A percentile compares a stretch with the other conserved stretches of the same genome.
Conservation (phyloP, 2,888 invertebrate species). For the Calliphora vomitoria region DNA sequence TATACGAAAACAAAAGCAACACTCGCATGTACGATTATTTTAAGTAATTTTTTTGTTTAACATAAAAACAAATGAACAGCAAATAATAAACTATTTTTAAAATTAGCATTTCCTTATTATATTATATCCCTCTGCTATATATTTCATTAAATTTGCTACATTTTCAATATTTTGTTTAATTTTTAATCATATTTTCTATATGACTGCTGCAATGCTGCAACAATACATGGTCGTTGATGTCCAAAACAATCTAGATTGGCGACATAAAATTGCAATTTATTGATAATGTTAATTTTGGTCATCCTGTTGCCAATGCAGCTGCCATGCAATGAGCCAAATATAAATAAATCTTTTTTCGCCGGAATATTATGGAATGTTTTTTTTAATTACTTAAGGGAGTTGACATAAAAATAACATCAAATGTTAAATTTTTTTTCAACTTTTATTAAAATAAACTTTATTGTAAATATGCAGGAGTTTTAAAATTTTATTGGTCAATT, state of each 20-base stretch:
- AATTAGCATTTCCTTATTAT: too few relatives aligned
- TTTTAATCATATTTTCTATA: neutral
- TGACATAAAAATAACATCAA: conserved; percentile 16
- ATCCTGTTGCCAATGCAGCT: conserved; percentile 57
- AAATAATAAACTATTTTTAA: too few relatives aligned
- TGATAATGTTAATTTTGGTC: conserved; percentile 72
- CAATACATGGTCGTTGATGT: neutral
- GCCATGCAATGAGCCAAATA: conserved; percentile 1
- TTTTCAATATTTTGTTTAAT: neutral
- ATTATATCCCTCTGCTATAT: neutral
- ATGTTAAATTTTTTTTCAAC: conserved; percentile 22
- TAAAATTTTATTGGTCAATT: conserved; percentile 25
- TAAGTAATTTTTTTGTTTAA: too few relatives aligned
- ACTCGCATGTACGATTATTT: too few relatives aligned
- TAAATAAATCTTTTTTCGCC: conserved; percentile 50
- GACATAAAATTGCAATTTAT: conserved; percentile 67
- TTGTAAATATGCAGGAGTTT: neutral
- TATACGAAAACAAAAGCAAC: too few relatives aligned
- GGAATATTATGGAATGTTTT: neutral
- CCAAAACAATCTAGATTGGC: conserved; percentile 53
- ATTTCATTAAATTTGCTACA: neutral
- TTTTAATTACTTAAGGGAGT: conserved; percentile 61
- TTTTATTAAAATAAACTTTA: conserved; percentile 5
- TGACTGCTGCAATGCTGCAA: neutral
- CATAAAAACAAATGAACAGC: too few relatives aligned